phyloP scores from a whole-genome alignment of 2,113 vertebrate genomes.

The Hippocampus zosterae region DNA sequence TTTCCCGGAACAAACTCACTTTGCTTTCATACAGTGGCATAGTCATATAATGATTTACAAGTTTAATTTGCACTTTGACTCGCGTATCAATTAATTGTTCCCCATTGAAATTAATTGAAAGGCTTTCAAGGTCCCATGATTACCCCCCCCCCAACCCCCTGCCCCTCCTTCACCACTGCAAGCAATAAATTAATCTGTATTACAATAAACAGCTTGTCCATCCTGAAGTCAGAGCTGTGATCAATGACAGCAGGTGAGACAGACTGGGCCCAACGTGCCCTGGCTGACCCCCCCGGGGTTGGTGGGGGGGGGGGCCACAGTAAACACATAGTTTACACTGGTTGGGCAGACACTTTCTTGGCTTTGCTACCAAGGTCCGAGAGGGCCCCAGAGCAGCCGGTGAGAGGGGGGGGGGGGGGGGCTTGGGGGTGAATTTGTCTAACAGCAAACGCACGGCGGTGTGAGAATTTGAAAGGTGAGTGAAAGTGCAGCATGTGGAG shows the following conservation, averaged over 20 bases:
- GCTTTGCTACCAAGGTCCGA: conserved; percentile 28
- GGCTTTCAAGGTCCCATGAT: no score
- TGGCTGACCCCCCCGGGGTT: conserved; percentile 35
- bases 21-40: conserved; percentile 28
- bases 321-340: conserved; percentile 69
- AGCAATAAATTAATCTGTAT: no score
- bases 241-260: conserved; percentile 51
- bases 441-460: conserved; percentile 33
- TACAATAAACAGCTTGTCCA: background rate
- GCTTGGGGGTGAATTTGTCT: conserved; percentile 14
- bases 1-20: conserved; percentile 21
- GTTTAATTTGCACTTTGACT: no score
- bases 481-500: conserved; percentile 29
- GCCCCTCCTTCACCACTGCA: no score
- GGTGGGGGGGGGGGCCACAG: conserved; percentile 14
- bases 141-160: no score
- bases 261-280: conserved; percentile 37
- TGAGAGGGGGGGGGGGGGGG: background rate
- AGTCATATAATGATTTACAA: conserved; percentile 41
- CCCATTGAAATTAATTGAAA: no score
- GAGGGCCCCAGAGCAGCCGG: conserved; percentile 36
- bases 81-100: no score
- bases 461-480: conserved; percentile 38
- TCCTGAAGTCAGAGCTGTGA: conserved; percentile 37
- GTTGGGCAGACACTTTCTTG: conserved; percentile 59